These are phyloP conservation scores for Stegodyphus dumicola DNA, from an alignment of 1,140 invertebrate genomes.

Conservation along the genomic window DNA sequence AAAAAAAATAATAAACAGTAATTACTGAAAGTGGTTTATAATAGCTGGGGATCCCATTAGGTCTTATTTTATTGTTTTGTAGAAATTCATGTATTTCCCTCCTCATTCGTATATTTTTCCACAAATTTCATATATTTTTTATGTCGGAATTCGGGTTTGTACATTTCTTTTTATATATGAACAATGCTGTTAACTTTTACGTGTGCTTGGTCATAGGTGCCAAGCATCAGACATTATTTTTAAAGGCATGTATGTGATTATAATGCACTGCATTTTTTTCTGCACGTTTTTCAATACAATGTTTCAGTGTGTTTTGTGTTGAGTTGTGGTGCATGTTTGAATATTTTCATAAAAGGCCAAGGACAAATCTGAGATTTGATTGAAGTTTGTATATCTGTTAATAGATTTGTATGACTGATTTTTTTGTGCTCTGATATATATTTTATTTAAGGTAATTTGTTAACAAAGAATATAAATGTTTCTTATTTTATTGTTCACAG, in stretches of 20 bases:
- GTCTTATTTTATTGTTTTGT: conserved; percentile 22
- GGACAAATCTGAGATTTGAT: too few relatives aligned
- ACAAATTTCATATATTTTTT: conserved; percentile 56
- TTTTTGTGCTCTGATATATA: too few relatives aligned
- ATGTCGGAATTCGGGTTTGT: conserved; percentile 41
- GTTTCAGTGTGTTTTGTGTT: not conserved
- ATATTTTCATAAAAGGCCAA: not conserved
- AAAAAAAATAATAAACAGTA: too few relatives aligned
- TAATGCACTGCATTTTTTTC: conserved; percentile 30
- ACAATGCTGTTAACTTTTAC: conserved; percentile 13
- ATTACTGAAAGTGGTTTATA: too few relatives aligned
- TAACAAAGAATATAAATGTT: too few relatives aligned
- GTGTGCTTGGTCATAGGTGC: not conserved
- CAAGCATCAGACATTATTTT: conserved; percentile 23
- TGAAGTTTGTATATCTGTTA: too few relatives aligned
- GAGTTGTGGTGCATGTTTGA: not conserved
- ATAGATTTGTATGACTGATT: too few relatives aligned
- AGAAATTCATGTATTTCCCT: conserved; percentile 14
- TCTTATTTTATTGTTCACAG: too few relatives aligned
- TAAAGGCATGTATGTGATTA: conserved; percentile 9
- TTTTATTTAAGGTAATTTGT: too few relatives aligned
- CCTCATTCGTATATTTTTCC: conserved; percentile 49
- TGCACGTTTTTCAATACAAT: conserved; percentile 13
- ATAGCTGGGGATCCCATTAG: conserved; percentile 34
- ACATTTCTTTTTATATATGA: conserved; percentile 47